Base-by-base conservation (phyloP, 2,797 vertebrate species). In the Falco naumanni region DNA sequence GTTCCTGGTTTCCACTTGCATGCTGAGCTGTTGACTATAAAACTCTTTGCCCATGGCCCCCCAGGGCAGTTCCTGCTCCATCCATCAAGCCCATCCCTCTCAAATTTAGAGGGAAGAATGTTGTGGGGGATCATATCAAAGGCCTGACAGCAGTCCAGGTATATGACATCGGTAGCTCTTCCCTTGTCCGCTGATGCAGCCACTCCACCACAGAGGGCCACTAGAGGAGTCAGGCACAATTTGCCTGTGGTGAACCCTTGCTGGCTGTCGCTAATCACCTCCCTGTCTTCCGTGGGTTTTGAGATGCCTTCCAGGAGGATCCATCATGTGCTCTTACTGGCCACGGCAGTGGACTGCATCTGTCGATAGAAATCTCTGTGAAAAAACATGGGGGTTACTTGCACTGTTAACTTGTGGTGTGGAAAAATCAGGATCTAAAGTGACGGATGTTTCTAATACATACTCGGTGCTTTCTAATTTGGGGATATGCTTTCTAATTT, bases 401-500 rank as follows among this genome's bases (percentile, higher is more conserved):
- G 82, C 45, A 20, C 51, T 68, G 59, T 84, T 93, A 54, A 65
- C 28, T 86, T 95, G 57, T 69, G 39, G 74, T 86, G n/a, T 86
- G 68, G 53, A 68, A 92, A 87, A 90, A 95, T 56, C 87, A 80
- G 75, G n/a, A 77, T 91, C 56, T 93, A 21, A 94, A 89, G 53
- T 77, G 88, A 91, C 89, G 90, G 50, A 78, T 63, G 41, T 86
- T 95, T 83, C 77, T 91, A 48, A 72, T 90, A 80, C 59, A 41
- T 75, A 88, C 63, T 90, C 78, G 93, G 70, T 95, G 68, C 96
- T 96, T 95, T 95, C 74, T 90, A 4, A 92, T 96, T 95, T 93
- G 96, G 96, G 95, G 95, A 96, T 96, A 92, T 64, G 45, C 87
- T 91, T 91, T 95, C 28, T 92, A 16, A 80, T 95, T 92, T 94